Evolutionary conservation across 2,113 vertebrate species (phyloP).

Genomic region (Euleptes europaea): DNA sequence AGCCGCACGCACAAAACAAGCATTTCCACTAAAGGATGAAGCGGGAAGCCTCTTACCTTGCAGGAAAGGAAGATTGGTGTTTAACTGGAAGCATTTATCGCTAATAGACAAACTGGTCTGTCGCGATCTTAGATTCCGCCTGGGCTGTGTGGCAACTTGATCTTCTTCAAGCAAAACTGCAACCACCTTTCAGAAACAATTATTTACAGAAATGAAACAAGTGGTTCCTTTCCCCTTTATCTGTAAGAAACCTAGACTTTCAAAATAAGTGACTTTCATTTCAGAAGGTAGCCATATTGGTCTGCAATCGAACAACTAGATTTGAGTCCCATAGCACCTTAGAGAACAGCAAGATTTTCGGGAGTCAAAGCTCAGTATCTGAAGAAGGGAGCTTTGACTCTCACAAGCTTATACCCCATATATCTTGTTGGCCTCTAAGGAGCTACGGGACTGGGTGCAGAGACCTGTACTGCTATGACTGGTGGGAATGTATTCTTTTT

Average conservation of each 20-base stretch:
- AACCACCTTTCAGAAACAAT: constrained; percentile 83
- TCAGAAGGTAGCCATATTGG: too few species aligned
- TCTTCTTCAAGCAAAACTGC: constrained; percentile 91
- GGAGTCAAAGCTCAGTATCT: too few species aligned
- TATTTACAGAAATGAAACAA: not conserved
- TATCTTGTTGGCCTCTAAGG: too few species aligned
- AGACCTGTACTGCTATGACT: not conserved
- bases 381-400: too few species aligned
- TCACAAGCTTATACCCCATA: too few species aligned
- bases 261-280: not conserved
- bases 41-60: constrained; percentile 77
- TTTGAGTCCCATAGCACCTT: too few species aligned
- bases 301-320: too few species aligned
- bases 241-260: not conserved
- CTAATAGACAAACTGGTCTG: constrained; percentile 81
- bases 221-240: not conserved
- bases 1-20: not conserved
- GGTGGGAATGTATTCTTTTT: not conserved
- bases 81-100: constrained; percentile 83
- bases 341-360: too few species aligned
- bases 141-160: constrained; percentile 74
- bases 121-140: constrained; percentile 66
- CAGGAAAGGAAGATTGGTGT: constrained; percentile 87
- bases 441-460: not conserved
- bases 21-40: constrained; percentile 10